These are phyloP conservation scores for Paratrypauchen microcephalus DNA, from an alignment of 2,797 vertebrate species.

Conservation along the genomic window DNA sequence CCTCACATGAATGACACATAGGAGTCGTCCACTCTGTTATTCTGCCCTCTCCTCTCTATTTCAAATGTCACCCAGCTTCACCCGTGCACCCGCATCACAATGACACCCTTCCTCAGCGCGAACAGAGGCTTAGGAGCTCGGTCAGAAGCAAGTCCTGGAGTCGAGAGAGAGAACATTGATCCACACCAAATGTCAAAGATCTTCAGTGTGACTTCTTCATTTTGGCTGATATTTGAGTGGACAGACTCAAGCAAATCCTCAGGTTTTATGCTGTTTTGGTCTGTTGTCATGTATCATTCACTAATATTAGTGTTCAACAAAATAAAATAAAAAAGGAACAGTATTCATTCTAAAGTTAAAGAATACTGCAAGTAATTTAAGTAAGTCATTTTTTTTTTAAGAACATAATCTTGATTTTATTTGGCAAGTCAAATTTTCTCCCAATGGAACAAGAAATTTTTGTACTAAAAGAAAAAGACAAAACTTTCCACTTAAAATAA, in stretches of 20 bases:
- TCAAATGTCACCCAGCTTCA: slow-evolving; percentile 7
- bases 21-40: slow-evolving; percentile 12
- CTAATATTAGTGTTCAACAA: no score
- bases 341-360: no score
- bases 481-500: no score
- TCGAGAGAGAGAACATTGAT: slow-evolving; percentile 1
- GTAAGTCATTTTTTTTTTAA: no score
- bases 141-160: not conserved
- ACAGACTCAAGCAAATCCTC: not conserved
- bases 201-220: slow-evolving; percentile 6
- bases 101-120: not conserved
- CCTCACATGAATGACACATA: not conserved
- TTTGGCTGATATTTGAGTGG: not conserved
- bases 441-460: no score
- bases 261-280: not conserved
- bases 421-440: no score
- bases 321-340: no score
- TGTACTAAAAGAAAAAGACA: no score
- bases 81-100: slow-evolving; percentile 9
- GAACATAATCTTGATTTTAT: no score
- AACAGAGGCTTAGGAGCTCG: not conserved
- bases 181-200: slow-evolving; percentile 11
- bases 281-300: no score
- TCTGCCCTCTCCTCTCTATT: slow-evolving; percentile 8
- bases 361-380: no score